Conservation (phyloP, 2,888 invertebrate species). For the Zaprionus obscuricornis region DNA sequence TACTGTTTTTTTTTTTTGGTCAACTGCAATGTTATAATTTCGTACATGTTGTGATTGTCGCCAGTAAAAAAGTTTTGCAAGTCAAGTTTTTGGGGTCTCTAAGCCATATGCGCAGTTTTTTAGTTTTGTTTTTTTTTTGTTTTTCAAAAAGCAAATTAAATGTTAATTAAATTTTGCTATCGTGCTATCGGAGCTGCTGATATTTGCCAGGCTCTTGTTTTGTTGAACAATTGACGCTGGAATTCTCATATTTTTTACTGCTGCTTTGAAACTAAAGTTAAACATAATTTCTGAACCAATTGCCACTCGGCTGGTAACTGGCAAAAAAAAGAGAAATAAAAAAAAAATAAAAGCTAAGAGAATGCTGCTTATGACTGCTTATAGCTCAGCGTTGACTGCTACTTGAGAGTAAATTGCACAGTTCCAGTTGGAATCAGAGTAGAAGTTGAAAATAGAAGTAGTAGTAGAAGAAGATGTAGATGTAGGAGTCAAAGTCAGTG, state of each 20-base stretch:
- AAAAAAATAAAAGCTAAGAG: too few species aligned
- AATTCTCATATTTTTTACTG: conserved; percentile 13
- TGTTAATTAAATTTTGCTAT: conserved; percentile 75
- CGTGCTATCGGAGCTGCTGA: conserved; percentile 42
- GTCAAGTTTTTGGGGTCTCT: conserved; percentile 4
- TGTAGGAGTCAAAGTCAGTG: conserved; percentile 31
- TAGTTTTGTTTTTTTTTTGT: too few species aligned
- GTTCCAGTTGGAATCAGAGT: conserved; percentile 25
- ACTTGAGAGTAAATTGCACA: conserved; percentile 73
- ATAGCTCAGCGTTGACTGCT: conserved; percentile 40
- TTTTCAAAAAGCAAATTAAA: conserved; percentile 70
- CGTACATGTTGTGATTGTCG: conserved; percentile 60
- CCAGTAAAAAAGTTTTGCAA: conserved; percentile 43
- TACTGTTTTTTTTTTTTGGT: neutral
- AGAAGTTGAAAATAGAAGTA: neutral
- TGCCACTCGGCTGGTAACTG: conserved; percentile 63
- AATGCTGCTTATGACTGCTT: conserved; percentile 46
- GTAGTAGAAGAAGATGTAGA: conserved; percentile 1
- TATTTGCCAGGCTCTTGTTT: conserved; percentile 3
- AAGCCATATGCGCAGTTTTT: conserved; percentile 52
- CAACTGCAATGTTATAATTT: conserved; percentile 41
- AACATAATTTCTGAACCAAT: conserved; percentile 75
- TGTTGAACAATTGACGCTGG: conserved; percentile 28
- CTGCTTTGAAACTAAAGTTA: conserved; percentile 67
- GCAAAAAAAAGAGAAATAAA: conserved; percentile 49